Evolutionary conservation across 92 coral and sea anemone genomes (phyloP).

Genomic region (Ricordea florida): DNA sequence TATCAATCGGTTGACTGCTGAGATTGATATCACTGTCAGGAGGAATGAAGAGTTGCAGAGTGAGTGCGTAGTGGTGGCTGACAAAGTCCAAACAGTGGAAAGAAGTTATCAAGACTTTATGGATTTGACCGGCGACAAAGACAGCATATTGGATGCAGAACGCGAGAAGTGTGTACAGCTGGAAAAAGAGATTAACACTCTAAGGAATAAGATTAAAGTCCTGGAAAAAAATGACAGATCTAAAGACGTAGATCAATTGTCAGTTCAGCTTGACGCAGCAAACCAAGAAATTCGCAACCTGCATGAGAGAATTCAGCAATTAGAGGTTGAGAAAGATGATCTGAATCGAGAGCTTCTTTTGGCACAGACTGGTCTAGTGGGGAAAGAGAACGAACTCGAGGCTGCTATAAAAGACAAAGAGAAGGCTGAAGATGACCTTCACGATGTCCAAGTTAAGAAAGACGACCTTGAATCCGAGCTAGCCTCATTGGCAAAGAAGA

Average conservation of each 20-base stretch:
- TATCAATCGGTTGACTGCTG: slow-evolving; percentile 68
- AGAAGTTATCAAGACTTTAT: slow-evolving; percentile 75
- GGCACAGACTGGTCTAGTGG: slow-evolving; percentile 69
- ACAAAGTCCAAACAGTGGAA: slow-evolving; percentile 71
- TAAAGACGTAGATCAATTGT: slow-evolving; percentile 87
- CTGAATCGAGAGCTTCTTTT: slow-evolving; percentile 69
- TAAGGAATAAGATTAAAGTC: slow-evolving; percentile 52
- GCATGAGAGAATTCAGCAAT: slow-evolving; percentile 61
- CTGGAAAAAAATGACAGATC: slow-evolving; percentile 78
- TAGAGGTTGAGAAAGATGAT: slow-evolving; percentile 83
- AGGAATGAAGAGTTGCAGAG: slow-evolving; percentile 76
- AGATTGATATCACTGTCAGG: slow-evolving; percentile 73
- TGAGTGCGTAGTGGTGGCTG: slow-evolving; percentile 77
- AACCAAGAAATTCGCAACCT: slow-evolving; percentile 68
- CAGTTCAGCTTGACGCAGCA: slow-evolving; percentile 88
- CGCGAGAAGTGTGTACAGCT: slow-evolving; percentile 77
- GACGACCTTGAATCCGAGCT: slow-evolving; percentile 77
- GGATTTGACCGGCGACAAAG: slow-evolving; percentile 59
- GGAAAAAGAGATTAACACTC: slow-evolving; percentile 71
- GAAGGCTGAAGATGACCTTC: slow-evolving; percentile 84
- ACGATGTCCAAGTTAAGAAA: slow-evolving; percentile 72
- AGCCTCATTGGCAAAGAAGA: slow-evolving; percentile 77
- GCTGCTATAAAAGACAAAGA: slow-evolving; percentile 73
- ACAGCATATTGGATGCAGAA: slow-evolving; percentile 65
- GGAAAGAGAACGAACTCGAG: slow-evolving; percentile 80